A percentile compares a stretch with the other conserved stretches of the same genome.
These are phyloP conservation scores for Accipiter virgatus DNA, from an alignment of 2,113 vertebrate genomes.

Conservation along the genomic window DNA sequence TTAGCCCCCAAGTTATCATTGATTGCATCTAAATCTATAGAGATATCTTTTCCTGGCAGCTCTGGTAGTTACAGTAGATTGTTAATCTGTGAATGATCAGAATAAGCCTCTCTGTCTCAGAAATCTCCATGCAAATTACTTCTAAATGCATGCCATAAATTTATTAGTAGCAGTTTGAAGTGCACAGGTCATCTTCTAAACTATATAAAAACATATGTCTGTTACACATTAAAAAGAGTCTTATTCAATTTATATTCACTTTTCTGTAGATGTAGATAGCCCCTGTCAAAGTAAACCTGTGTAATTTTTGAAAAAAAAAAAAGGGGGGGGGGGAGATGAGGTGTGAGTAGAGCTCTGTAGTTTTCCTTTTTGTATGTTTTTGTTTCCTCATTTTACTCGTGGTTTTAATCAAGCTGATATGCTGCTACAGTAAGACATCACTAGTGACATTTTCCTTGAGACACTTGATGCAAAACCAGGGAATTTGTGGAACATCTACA, in stretches of 20 bases:
- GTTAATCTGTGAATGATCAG: slow-evolving; percentile 68
- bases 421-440: not conserved
- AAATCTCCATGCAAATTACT: slow-evolving; percentile 68
- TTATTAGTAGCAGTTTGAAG: slow-evolving; percentile 59
- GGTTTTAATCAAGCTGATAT: not conserved
- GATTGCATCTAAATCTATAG: slow-evolving; percentile 55
- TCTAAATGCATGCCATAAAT: slow-evolving; percentile 66
- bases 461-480: not conserved
- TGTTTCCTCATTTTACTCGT: not conserved
- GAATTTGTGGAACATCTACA: not conserved
- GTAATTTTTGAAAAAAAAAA: not conserved
- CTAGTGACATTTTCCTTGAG: not conserved
- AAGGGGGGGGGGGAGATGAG: no score
- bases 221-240: slow-evolving; percentile 42
- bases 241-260: slow-evolving; percentile 55
- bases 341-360: not conserved
- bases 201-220: slow-evolving; percentile 54
- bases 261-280: slow-evolving; percentile 14
- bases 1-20: slow-evolving; percentile 21
- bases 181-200: slow-evolving; percentile 56
- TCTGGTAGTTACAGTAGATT: slow-evolving; percentile 70
- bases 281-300: slow-evolving; percentile 19
- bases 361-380: not conserved
- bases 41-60: slow-evolving; percentile 66
- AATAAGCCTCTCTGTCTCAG: slow-evolving; percentile 55